phyloP scores from a whole-genome alignment of 2,113 vertebrate species.

The Pedionomus torquatus region DNA sequence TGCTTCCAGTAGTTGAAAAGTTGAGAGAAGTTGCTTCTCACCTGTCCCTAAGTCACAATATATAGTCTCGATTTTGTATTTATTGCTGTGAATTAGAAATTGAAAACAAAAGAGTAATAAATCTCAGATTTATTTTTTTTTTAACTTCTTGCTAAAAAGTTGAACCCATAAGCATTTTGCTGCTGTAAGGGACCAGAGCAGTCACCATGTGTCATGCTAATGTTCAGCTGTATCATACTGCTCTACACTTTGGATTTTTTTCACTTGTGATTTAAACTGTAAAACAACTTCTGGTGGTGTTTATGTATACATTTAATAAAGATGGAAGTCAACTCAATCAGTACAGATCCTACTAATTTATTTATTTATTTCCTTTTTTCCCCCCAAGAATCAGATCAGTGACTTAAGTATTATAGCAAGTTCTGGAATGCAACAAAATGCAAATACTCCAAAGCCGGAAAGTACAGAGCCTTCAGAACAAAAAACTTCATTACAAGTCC shows the following conservation, averaged over 20 bases:
- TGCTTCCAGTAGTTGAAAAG: too few relatives aligned
- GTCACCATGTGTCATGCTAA: background rate
- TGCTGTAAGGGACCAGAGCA: background rate
- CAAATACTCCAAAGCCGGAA: slow-evolving; percentile 69
- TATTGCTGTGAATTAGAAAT: background rate
- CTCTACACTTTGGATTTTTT: background rate
- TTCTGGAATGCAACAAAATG: slow-evolving; percentile 69
- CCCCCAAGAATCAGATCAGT: slow-evolving; percentile 70
- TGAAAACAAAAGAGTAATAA: background rate
- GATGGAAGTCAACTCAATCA: background rate
- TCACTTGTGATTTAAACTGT: background rate
- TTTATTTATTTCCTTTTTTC: too few relatives aligned
- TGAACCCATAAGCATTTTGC: background rate
- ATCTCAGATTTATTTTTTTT: background rate
- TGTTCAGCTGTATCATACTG: background rate
- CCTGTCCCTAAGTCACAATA: background rate
- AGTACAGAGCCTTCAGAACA: slow-evolving; percentile 71
- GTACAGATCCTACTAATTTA: background rate
- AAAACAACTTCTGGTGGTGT: background rate
- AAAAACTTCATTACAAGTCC: slow-evolving; percentile 49
- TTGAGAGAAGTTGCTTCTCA: background rate
- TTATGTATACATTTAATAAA: background rate
- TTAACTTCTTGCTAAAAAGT: background rate
- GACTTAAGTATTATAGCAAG: slow-evolving; percentile 70
- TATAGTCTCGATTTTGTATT: background rate